Conservation (phyloP, 1,140 invertebrate species). For the Parasteatoda tepidariorum region DNA sequence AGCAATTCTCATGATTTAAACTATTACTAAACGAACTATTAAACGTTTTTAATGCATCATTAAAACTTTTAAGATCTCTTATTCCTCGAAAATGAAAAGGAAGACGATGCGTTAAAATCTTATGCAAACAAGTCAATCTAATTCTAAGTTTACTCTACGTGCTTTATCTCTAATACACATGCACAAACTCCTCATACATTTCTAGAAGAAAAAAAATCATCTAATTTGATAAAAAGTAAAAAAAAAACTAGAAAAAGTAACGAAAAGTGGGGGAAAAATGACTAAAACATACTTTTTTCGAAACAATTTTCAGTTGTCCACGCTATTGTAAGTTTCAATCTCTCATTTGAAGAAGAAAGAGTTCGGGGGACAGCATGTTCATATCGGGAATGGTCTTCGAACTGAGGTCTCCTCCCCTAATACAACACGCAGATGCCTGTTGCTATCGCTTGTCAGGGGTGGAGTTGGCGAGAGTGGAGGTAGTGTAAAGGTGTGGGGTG, state of each 20-base stretch:
- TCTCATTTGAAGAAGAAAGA: neutral
- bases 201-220: constrained; percentile 2
- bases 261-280: neutral
- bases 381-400: constrained; percentile 8
- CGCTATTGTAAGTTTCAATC: neutral
- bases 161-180: neutral
- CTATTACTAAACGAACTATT: too few relatives aligned
- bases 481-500: neutral
- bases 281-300: constrained; percentile 26
- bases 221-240: neutral
- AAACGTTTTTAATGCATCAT: too few relatives aligned
- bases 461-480: neutral
- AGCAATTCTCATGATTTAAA: too few relatives aligned
- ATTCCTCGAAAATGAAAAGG: too few relatives aligned
- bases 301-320: neutral
- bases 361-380: constrained; percentile 29
- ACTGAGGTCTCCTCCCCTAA: constrained; percentile 46
- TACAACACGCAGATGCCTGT: constrained; percentile 55
- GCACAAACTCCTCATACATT: neutral
- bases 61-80: too few relatives aligned
- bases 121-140: too few relatives aligned
- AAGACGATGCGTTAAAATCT: too few relatives aligned
- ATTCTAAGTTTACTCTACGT: too few relatives aligned
- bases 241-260: neutral
- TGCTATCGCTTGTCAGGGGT: constrained; percentile 48